Evolutionary conservation across 2,888 invertebrate genomes (phyloP), one percentile per base, ranked within the genome.

Genomic region (Smittia aterrima): DNA sequence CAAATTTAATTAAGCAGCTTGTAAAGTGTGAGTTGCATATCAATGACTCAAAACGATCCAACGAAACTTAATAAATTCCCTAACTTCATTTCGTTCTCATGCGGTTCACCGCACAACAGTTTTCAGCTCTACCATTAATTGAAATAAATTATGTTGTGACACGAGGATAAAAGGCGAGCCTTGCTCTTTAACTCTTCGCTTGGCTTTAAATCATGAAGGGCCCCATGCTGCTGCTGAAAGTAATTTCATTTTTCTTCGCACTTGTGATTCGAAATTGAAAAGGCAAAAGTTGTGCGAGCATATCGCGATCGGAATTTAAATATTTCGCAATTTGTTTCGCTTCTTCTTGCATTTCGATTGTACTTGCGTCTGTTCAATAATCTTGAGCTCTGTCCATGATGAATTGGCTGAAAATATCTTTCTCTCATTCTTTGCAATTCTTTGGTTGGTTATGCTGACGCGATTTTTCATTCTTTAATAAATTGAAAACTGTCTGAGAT

Each of bases 101-200:
- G 13, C 47, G 47, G n/a, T 47, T 47, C 16, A 11, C 47, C 47
- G 47, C 38, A 38, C 38, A 38, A 38, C 38, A 38, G 6, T 38
- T 38, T 38, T 38, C 38, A 38, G 6, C 38, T 38, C 11, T 38
- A 4, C 11, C 38, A 11, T 47, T 47, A 47, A 20, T 58, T 58
- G 22, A 58, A 58, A 58, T 58, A 58, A 58, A 58, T 58, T 58
- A 22, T 58, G 58, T 58, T 58, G 18, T 58, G 58, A 58, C 58
- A 58, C n/a, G 58, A 3, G 18, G 58, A 22, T 58, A 58, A 58
- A 58, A 58, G 22, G 58, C 22, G 18, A 18, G 58, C 1, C 58
- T 58, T 58, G 58, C 18, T 18, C 20, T 58, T 58, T 58, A 58
- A 58, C 22, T 47, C 47, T 47, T 16, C 16, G 47, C 32, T 9